Percentiles rank a stretch among this genome's conserved stretches.
phyloP scores from a whole-genome alignment of 2,797 vertebrate genomes.

The Prionace glauca region DNA sequence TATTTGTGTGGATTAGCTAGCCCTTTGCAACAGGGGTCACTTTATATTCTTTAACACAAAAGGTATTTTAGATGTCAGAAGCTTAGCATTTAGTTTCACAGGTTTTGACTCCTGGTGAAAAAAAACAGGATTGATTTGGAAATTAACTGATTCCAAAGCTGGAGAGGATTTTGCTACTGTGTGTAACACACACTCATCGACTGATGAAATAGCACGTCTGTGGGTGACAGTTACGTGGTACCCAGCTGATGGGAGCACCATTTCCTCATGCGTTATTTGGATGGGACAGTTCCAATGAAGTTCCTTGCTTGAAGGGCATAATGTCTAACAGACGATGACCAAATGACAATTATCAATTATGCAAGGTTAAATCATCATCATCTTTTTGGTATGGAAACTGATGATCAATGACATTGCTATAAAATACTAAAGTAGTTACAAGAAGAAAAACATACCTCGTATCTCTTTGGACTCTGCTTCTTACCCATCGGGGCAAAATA shows the following conservation, averaged over 20 bases:
- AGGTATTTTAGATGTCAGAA: neutral
- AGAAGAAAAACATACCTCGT: conserved; percentile 69
- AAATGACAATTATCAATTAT: neutral
- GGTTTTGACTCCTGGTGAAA: neutral
- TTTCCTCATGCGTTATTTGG: neutral
- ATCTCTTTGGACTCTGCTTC: conserved; percentile 91
- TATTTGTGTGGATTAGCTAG: neutral
- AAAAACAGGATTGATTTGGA: neutral
- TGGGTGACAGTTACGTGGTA: neutral
- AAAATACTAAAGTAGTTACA: conserved; percentile 23
- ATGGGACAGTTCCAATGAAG: neutral
- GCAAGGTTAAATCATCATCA: neutral
- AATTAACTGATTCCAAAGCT: neutral
- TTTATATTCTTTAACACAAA: neutral
- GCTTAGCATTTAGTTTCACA: neutral
- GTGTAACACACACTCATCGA: no score
- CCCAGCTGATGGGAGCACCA: neutral
- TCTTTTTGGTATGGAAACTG: neutral
- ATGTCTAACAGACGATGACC: neutral
- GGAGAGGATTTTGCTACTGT: neutral
- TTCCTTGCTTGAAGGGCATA: neutral
- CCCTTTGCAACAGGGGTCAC: neutral
- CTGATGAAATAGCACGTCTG: neutral
- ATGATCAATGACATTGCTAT: neutral
- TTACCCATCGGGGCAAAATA: conserved; percentile 86